Conservation (phyloP, 1,140 invertebrate species). For the Heliconius melpomene region DNA sequence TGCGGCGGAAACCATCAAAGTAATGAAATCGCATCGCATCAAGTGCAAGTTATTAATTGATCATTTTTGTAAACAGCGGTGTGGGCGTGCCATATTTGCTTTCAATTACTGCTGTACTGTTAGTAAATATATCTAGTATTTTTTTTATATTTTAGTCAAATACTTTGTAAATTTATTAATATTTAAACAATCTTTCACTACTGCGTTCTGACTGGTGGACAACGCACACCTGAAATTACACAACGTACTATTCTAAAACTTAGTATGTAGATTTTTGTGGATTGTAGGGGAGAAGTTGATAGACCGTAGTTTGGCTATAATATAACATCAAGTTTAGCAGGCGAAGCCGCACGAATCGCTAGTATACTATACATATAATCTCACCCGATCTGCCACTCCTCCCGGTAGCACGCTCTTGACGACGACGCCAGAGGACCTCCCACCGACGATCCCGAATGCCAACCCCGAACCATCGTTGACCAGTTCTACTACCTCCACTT, state of each 20-base stretch:
- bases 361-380: conserved; percentile 21
- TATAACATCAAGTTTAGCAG: background rate
- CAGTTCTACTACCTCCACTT: conserved; percentile 93
- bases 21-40: conserved; percentile 14
- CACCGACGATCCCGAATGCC: conserved; percentile 95
- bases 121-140: background rate
- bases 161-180: no score
- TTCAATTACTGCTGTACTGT: background rate
- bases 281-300: no score
- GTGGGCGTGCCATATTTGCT: background rate
- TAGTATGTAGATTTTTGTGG: no score
- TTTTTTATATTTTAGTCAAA: no score
- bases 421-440: conserved; percentile 93
- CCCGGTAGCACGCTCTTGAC: conserved; percentile 95
- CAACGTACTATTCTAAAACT: no score
- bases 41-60: conserved; percentile 5
- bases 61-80: conserved; percentile 2
- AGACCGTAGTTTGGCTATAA: no score
- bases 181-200: no score
- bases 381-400: conserved; percentile 93
- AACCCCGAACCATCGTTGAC: conserved; percentile 92
- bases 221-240: no score
- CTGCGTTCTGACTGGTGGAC: no score
- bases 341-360: background rate
- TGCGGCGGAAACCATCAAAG: background rate